Base-by-base conservation (phyloP, 2,888 invertebrate genomes). In the Diogma glabrata region DNA sequence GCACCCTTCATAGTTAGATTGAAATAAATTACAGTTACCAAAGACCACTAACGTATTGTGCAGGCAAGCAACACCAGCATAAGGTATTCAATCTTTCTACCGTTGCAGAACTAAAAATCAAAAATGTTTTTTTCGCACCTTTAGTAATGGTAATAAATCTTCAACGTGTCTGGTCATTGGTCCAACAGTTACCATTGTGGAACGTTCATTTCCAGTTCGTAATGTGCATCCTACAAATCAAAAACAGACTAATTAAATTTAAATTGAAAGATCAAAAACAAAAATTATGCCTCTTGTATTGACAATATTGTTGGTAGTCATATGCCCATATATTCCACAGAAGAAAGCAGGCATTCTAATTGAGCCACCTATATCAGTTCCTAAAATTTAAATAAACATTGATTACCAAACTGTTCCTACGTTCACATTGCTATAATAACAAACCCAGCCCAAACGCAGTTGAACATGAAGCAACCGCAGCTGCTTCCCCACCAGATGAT, bases 361-460 rank as follows among this genome's bases (percentile, higher is more conserved):
- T 4, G 94, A 94, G 0, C 97, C 97, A n/a, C 95, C 96, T 60
- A 97, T 94, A 66, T 97, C 97, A 0, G 87, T 85, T 23, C 82
- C 80, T 79, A 57, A 33, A 33, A 33, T 33, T 12, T 8, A 14
- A 16, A 16, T 36, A 36, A 14, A 33, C 9, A 7, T 7, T 7
- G 9, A 24, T 6, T 24, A 16, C 14, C 36, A 14, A 4, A 8
- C 14, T 14, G 4, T 14, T 14, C 12, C 12, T 4, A 8, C n/a
- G 16, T 14, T 14, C n/a, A n/a, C n/a, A n/a, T n/a, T n/a, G n/a
- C n/a, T n/a, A n/a, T n/a, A n/a, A n/a, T n/a, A n/a, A n/a, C n/a
- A n/a, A n/a, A 78, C 89, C 93, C 49, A 96, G 72, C 3, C 94
- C 87, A 57, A 94, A 78, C 2, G 90, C 84, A 9, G 84, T 79